A percentile compares a stretch with the other conserved stretches of the same genome.
Evolutionary conservation across 2,797 vertebrate species (phyloP).

Genomic region (Gastrophryne carolinensis): DNA sequence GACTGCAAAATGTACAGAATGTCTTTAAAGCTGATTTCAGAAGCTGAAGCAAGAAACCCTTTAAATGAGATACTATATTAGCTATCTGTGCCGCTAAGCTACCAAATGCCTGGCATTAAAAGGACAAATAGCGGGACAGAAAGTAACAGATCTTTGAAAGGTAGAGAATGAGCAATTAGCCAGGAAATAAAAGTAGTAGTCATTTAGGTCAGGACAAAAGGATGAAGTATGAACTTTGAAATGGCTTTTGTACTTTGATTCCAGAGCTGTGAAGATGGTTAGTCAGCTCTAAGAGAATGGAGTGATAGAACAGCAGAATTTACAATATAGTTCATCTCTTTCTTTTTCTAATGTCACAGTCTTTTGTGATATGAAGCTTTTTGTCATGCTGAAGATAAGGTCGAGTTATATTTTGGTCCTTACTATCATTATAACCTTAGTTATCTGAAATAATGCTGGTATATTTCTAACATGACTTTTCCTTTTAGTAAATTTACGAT

Average conservation of each 20-base stretch:
- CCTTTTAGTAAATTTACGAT: too few relatives aligned
- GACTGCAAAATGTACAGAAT: slow-evolving; percentile 12
- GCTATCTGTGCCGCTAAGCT: neutral
- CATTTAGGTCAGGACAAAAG: slow-evolving; percentile 24
- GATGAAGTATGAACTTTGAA: slow-evolving; percentile 41
- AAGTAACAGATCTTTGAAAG: neutral
- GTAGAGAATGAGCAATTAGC: slow-evolving; percentile 36
- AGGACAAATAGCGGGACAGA: slow-evolving; percentile 3
- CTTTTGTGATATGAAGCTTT: slow-evolving; percentile 15
- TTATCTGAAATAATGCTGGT: neutral
- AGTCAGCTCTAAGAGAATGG: slow-evolving; percentile 41
- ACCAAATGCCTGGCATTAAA: neutral
- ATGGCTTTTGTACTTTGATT: slow-evolving; percentile 46
- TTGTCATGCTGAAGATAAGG: slow-evolving; percentile 10
- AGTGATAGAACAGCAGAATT: slow-evolving; percentile 34
- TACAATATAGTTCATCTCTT: slow-evolving; percentile 41
- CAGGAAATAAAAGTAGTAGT: slow-evolving; percentile 22
- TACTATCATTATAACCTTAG: neutral
- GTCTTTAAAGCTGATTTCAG: slow-evolving; percentile 13
- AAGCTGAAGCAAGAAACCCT: slow-evolving; percentile 1
- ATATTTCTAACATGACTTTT: too few relatives aligned
- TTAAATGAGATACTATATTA: slow-evolving; percentile 18
- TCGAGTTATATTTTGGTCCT: neutral
- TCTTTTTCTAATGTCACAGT: slow-evolving; percentile 19
- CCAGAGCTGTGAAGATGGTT: slow-evolving; percentile 32